A percentile compares a stretch with the other conserved stretches of the same genome.
Evolutionary conservation across 2,113 vertebrate species (phyloP).

Genomic region (Apteryx mantelli): DNA sequence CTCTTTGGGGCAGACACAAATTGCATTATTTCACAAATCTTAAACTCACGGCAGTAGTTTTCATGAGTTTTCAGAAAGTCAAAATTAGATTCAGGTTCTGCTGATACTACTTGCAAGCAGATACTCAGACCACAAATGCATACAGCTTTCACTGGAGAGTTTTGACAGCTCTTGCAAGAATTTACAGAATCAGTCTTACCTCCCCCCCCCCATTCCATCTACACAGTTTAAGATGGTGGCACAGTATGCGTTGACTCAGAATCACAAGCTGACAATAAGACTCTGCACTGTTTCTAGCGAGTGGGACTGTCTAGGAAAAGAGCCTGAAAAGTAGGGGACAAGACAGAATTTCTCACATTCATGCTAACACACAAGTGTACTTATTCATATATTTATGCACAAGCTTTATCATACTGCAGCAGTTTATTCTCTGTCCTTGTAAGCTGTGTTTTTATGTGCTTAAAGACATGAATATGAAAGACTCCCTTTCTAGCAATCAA

Average conservation of each 20-base stretch:
- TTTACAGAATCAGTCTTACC: neutral
- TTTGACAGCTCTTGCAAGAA: neutral
- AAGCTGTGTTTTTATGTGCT: neutral
- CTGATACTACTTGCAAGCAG: neutral
- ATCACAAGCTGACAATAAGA: neutral
- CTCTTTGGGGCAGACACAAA: neutral
- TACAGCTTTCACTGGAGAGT: neutral
- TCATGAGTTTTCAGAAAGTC: too few relatives aligned
- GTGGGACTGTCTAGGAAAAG: neutral
- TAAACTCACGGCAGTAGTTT: too few relatives aligned
- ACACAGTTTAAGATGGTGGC: neutral
- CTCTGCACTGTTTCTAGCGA: neutral
- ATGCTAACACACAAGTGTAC: neutral
- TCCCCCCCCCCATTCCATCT: too few relatives aligned
- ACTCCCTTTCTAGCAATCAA: neutral
- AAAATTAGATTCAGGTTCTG: neutral
- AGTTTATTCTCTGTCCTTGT: neutral
- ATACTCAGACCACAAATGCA: neutral
- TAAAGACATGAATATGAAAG: neutral
- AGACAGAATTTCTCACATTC: neutral
- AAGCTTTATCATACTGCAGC: neutral
- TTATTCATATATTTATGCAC: neutral
- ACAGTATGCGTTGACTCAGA: neutral
- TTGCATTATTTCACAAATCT: neutral
- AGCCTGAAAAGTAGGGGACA: neutral